A percentile compares a stretch with the other conserved stretches of the same genome.
phyloP scores from a whole-genome alignment of 1,140 invertebrate species.

The Metaphire vulgaris region DNA sequence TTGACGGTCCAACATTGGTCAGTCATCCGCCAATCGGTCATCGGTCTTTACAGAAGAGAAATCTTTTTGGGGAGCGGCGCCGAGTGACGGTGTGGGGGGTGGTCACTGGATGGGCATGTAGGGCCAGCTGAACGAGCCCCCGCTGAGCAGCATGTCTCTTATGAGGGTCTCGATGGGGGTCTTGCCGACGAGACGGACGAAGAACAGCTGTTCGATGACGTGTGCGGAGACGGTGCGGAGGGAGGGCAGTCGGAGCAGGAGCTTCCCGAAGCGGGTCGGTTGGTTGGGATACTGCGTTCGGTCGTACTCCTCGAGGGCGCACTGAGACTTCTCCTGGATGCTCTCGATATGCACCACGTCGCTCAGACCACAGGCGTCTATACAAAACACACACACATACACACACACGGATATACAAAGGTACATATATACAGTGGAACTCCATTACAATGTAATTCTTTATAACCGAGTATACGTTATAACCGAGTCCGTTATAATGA shows the following conservation, averaged over 20 bases:
- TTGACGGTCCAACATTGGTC: too few species aligned
- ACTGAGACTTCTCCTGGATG: slow-evolving; percentile 92
- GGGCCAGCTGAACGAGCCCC: slow-evolving; percentile 85
- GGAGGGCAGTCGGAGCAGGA: slow-evolving; percentile 81
- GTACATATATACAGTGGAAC: too few species aligned
- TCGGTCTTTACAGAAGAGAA: too few species aligned
- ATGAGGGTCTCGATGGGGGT: slow-evolving; percentile 97
- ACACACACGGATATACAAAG: too few species aligned
- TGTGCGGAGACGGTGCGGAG: slow-evolving; percentile 82
- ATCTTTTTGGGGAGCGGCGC: too few species aligned
- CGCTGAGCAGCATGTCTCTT: slow-evolving; percentile 85
- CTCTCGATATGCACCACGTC: slow-evolving; percentile 90
- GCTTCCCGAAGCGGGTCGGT: slow-evolving; percentile 87
- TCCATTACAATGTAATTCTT: too few species aligned
- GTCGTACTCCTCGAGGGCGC: slow-evolving; percentile 91
- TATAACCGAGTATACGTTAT: too few species aligned
- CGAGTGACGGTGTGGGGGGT: too few species aligned
- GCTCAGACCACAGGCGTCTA: slow-evolving; percentile 88
- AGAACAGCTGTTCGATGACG: slow-evolving; percentile 94
- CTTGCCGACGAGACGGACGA: slow-evolving; percentile 88
- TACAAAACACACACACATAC: slow-evolving; percentile 30
- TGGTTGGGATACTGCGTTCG: slow-evolving; percentile 90
- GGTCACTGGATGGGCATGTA: slow-evolving; percentile 61
- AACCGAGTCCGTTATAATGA: too few species aligned
- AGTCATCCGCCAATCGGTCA: too few species aligned